Percentiles rank a stretch among this genome's conserved stretches.
Evolutionary conservation across 2,888 invertebrate genomes (phyloP).

Genomic region (Dryadula phaetusa): DNA sequence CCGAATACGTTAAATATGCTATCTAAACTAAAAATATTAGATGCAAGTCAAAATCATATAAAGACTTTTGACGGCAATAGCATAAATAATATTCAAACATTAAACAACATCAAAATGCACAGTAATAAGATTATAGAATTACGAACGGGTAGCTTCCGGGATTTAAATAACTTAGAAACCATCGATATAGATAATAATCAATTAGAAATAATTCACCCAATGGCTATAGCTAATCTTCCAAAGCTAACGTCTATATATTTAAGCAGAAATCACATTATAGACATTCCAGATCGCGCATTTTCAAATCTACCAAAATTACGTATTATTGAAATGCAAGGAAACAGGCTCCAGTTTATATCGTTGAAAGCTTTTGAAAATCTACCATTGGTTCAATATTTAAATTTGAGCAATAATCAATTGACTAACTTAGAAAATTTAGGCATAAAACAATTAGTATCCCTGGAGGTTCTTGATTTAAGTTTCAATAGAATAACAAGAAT

Average conservation of each 20-base stretch:
- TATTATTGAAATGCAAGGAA: slow-evolving; percentile 91
- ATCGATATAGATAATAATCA: slow-evolving; percentile 93
- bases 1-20: slow-evolving; percentile 89
- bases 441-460: slow-evolving; percentile 87
- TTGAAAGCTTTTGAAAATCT: slow-evolving; percentile 90
- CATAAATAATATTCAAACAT: slow-evolving; percentile 87
- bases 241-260: slow-evolving; percentile 88
- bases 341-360: slow-evolving; percentile 89
- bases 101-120: slow-evolving; percentile 89
- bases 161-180: slow-evolving; percentile 87
- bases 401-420: slow-evolving; percentile 92
- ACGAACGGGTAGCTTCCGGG: slow-evolving; percentile 88
- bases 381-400: slow-evolving; percentile 91
- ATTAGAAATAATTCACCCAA: slow-evolving; percentile 88
- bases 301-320: slow-evolving; percentile 89
- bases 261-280: slow-evolving; percentile 89
- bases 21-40: slow-evolving; percentile 87
- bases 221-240: slow-evolving; percentile 88
- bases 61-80: slow-evolving; percentile 87
- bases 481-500: slow-evolving; percentile 90
- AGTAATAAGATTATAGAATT: slow-evolving; percentile 90
- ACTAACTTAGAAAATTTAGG: slow-evolving; percentile 90
- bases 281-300: slow-evolving; percentile 90
- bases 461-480: slow-evolving; percentile 94
- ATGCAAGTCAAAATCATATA: slow-evolving; percentile 91